Conservation (phyloP, 2,797 vertebrate genomes). For the Miichthys miiuy region DNA sequence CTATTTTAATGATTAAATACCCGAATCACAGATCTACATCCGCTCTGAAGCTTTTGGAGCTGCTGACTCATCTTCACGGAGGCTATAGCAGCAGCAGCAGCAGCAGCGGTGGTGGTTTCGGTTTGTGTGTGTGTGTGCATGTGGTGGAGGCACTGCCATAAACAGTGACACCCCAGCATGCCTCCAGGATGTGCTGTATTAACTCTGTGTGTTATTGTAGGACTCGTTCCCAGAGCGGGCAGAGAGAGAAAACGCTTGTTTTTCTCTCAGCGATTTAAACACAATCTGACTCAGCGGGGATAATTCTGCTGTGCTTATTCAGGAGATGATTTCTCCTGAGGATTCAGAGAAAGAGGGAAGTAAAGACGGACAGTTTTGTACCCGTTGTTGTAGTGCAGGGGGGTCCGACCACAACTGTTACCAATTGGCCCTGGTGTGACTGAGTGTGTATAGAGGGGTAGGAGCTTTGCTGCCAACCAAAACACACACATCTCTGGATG, state of each 20-base stretch:
- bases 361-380: slow-evolving; percentile 28
- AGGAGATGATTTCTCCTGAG: slow-evolving; percentile 89
- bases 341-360: slow-evolving; percentile 64
- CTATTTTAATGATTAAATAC: slow-evolving; percentile 51
- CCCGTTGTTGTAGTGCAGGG: slow-evolving; percentile 51
- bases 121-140: slow-evolving; percentile 34
- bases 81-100: not conserved
- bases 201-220: slow-evolving; percentile 80
- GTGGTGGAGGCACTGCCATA: slow-evolving; percentile 56
- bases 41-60: slow-evolving; percentile 18
- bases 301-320: slow-evolving; percentile 91
- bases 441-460: slow-evolving; percentile 75
- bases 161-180: slow-evolving; percentile 65
- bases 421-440: slow-evolving; percentile 86
- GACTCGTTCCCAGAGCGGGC: slow-evolving; percentile 78
- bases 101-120: slow-evolving; percentile 33
- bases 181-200: slow-evolving; percentile 70
- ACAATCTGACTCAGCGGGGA: slow-evolving; percentile 83
- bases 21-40: slow-evolving; percentile 36
- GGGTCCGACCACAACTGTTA: slow-evolving; percentile 77
- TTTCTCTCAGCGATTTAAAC: slow-evolving; percentile 82
- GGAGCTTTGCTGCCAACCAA: slow-evolving; percentile 88
- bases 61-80: slow-evolving; percentile 50
- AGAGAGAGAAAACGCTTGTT: slow-evolving; percentile 80
- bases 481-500: slow-evolving; percentile 86